Conservation (phyloP, 2,113 vertebrate genomes). For the Notechis scutatus region DNA sequence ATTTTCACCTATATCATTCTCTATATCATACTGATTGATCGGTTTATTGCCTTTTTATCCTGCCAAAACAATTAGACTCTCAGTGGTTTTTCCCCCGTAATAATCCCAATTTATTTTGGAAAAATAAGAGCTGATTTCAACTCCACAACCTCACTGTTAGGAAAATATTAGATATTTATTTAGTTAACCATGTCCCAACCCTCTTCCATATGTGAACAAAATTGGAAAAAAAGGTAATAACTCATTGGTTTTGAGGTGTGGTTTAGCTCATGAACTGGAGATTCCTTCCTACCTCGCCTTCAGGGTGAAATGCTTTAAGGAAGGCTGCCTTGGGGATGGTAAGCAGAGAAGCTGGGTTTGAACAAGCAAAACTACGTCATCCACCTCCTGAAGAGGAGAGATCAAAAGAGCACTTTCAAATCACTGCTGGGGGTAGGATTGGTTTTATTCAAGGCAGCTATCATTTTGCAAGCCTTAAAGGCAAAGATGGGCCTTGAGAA, state of each 20-base stretch:
- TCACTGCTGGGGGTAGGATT: conserved; percentile 18
- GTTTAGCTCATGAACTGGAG: conserved; percentile 33
- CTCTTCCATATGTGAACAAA: background rate
- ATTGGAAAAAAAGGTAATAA: background rate
- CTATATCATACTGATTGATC: background rate
- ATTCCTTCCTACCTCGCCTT: conserved; percentile 50
- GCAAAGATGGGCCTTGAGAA: conserved; percentile 43
- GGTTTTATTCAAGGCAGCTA: conserved; percentile 47
- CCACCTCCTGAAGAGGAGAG: conserved; percentile 24
- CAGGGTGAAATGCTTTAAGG: conserved; percentile 41
- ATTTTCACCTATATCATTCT: background rate
- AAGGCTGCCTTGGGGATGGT: conserved; percentile 43
- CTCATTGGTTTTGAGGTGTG: background rate
- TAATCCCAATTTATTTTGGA: background rate
- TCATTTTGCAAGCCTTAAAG: conserved; percentile 43
- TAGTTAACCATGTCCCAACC: background rate
- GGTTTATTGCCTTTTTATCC: background rate
- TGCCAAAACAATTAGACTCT: background rate
- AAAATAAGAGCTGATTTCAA: background rate
- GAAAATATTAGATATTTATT: background rate
- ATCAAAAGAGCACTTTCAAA: conserved; percentile 43
- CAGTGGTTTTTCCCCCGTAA: background rate
- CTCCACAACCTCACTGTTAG: background rate
- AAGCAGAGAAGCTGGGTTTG: background rate
- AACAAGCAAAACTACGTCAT: background rate